Evolutionary conservation across 2,113 vertebrate genomes (phyloP), one percentile per base, ranked within the genome.

Genomic region (Oxyura jamaicensis): DNA sequence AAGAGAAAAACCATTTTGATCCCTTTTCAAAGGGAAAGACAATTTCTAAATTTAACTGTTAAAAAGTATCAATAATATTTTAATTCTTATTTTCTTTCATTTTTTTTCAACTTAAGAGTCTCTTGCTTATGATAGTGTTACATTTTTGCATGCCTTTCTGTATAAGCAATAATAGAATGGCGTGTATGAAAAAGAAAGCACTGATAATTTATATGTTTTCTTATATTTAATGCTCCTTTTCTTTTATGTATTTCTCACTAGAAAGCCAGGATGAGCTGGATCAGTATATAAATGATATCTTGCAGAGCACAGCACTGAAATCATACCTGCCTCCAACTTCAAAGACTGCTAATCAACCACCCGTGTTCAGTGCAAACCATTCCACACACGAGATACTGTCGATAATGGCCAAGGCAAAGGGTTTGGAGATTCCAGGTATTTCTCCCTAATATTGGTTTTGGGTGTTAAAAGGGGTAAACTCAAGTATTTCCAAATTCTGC

Each of bases 361-460:
- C 98, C 25, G 86, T 99, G 56, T 99, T 99, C 97, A 99, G 99
- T 91, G 98, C 99, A 39, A 97, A 98, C 84, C 98, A 99, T 97
- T 99, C 99, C 71, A 99, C 99, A 31, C 97, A 98, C 89, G 99
- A 99, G 92, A 99, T 99, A 91, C 97, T 99, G 96, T 99, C 99
- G 5, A 96, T 99, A 83, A 99, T 99, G 99, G 99, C 99, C 53
- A 98, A 99, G 96, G 98, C 98, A 56, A 99, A 99, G 93, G 99
- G 99, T 85, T 97, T 98, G 72, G 98, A 98, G 91, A 96, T 99
- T 80, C 98, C 99, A 93, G 99, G 99, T 99, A 98, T 97, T 99
- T 97, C 67, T 86, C 26, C 26, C 23, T 71, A 8, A 42, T 81
- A 25, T 50, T 94, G 63, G 13, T 1, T 71, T 48, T 46, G 18